Evolutionary conservation across 1,140 invertebrate genomes (phyloP).

Genomic region (Drosophila kikkawai): DNA sequence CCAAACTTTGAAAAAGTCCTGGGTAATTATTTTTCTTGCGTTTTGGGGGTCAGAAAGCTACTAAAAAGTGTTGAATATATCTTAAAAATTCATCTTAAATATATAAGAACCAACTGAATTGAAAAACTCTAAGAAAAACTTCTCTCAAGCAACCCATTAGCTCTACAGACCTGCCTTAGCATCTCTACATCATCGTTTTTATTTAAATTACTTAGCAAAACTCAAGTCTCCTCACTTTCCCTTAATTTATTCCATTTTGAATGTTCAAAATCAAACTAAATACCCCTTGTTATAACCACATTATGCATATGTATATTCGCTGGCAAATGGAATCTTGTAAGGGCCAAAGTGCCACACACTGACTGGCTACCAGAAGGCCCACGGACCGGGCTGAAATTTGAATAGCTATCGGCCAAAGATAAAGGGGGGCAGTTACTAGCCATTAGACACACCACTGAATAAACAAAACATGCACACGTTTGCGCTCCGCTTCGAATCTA

Average conservation of each 20-base stretch:
- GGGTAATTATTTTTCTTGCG: too few species aligned
- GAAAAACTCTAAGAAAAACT: background rate
- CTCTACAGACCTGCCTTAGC: background rate
- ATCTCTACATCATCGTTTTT: background rate
- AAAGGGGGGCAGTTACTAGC: conserved; percentile 67
- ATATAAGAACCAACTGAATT: background rate
- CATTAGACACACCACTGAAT: conserved; percentile 64
- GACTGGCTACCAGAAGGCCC: background rate
- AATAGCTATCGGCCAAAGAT: conserved; percentile 65
- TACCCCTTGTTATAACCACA: conserved; percentile 32
- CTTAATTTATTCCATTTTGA: conserved; percentile 4
- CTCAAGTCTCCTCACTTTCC: conserved; percentile 11
- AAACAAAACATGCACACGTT: conserved; percentile 44
- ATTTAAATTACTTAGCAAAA: background rate
- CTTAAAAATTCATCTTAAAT: background rate
- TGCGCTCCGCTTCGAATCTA: conserved; percentile 64
- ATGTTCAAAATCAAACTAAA: conserved; percentile 38
- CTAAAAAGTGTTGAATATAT: background rate
- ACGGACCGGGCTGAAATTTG: conserved; percentile 48
- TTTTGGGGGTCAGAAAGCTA: background rate
- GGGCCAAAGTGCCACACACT: conserved; percentile 17
- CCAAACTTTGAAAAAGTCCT: background rate
- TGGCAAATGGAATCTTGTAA: conserved; percentile 27
- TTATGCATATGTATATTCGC: conserved; percentile 42
- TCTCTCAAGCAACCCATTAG: background rate